Base-by-base conservation (phyloP, 2,888 invertebrate genomes). In the Teleiodes luculella region DNA sequence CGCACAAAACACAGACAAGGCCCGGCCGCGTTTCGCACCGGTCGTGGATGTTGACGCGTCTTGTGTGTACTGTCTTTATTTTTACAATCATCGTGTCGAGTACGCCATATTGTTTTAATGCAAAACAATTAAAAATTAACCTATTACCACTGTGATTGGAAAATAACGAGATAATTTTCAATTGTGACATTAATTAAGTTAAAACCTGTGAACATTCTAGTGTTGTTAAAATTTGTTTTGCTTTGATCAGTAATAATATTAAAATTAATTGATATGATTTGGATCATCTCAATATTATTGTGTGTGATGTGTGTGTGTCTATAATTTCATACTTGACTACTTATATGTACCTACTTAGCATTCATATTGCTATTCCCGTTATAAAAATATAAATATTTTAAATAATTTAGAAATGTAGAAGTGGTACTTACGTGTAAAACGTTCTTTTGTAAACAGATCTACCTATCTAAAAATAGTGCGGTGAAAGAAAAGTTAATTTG, bases 41-140 rank as follows among this genome's bases (percentile, higher is more conserved):
- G 84, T 75, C 72, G 86, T 64, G 65, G 61, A 67, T 66, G 66
- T 70, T 60, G 65, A 61, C 62, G 56, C 60, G 64, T 68, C 72
- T 73, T 72, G 73, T 74, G 78, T 79, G 80, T 74, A 75, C 80
- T 79, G 76, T 76, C 79, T 78, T 79, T 79, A 80, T 79, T 80
- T 80, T 79, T 76, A 76, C 78, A 77, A 81, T 14, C 82, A 71
- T 74, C 70, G 66, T 70, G 83, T 7, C 81, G 71, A 74, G 70
- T 67, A 71, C 83, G 86, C 86, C 86, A 85, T 86, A 83, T 86
- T 86, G 85, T 76, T 76, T 83, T 77, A 76, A 76, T 78, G 72
- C 1, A 20, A n/a, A 24, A 43, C 16, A 20, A 24, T 37, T 37
- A 14, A 37, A 37, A 14, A 7, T 37, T n/a, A 13, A 37, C 7